Conservation (phyloP, 1,140 invertebrate genomes). For the Lithobius niger region DNA sequence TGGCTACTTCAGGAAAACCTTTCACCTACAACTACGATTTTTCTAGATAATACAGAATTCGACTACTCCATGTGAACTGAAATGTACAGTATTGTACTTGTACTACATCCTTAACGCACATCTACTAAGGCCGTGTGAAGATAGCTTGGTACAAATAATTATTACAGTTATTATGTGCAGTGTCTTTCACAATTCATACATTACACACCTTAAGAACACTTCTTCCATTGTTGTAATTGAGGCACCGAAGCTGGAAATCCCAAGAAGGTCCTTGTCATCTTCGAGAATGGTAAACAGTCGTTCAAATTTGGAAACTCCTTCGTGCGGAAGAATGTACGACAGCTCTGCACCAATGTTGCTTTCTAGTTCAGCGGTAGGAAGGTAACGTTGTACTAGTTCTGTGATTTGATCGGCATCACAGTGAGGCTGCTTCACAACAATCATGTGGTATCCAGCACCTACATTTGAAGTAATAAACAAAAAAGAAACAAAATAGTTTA, state of each 20-base stretch:
- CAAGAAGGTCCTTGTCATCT: constrained; percentile 23
- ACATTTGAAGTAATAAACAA: no score
- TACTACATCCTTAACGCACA: no score
- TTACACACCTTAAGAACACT: constrained; percentile 30
- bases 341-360: constrained; percentile 37
- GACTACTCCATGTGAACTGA: no score
- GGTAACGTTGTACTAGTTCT: constrained; percentile 38
- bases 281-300: constrained; percentile 33
- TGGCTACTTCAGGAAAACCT: no score
- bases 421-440: constrained; percentile 34
- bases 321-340: constrained; percentile 33
- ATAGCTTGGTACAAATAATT: no score
- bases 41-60: no score
- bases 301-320: constrained; percentile 16
- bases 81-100: no score
- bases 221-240: constrained; percentile 39
- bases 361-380: constrained; percentile 39
- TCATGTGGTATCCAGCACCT: constrained; percentile 46
- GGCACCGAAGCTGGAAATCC: constrained; percentile 35
- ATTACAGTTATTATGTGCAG: no score
- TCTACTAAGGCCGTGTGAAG: no score
- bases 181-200: no score
- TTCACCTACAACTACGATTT: no score
- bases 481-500: constrained; percentile 4
- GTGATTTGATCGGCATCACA: constrained; percentile 42